Conservation (phyloP, 2,888 invertebrate genomes). For the Phlogophora meticulosa region DNA sequence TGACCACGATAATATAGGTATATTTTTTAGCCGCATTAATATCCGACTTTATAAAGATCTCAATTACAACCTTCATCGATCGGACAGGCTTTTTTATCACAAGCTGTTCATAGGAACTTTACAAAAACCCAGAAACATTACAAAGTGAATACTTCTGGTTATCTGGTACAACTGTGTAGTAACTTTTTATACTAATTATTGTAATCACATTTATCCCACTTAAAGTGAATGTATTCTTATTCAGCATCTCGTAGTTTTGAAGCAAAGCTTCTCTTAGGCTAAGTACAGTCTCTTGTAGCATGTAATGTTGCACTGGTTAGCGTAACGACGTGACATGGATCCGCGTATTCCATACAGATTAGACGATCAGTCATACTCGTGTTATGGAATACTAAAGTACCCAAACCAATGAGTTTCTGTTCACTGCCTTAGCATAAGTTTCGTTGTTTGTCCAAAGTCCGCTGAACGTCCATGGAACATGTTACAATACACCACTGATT, state of each 20-base stretch:
- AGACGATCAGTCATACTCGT: constrained; percentile 10
- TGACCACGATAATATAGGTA: neutral
- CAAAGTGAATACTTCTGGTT: constrained; percentile 37
- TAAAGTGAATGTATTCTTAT: constrained; percentile 50
- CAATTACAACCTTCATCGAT: constrained; percentile 7
- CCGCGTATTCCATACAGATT: constrained; percentile 11
- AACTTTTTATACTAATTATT: constrained; percentile 46
- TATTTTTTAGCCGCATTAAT: neutral
- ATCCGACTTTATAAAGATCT: neutral
- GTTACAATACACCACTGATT: constrained; percentile 18
- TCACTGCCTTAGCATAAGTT: constrained; percentile 45
- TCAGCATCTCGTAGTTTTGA: constrained; percentile 47
- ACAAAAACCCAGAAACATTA: constrained; percentile 25
- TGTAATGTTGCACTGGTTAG: constrained; percentile 34
- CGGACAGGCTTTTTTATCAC: constrained; percentile 39
- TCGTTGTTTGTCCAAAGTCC: constrained; percentile 25
- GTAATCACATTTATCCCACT: constrained; percentile 54
- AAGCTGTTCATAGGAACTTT: constrained; percentile 23
- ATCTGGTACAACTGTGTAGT: constrained; percentile 31
- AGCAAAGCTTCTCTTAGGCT: constrained; percentile 57
- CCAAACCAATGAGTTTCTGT: constrained; percentile 21
- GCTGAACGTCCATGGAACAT: constrained; percentile 13
- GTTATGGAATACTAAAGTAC: constrained; percentile 23
- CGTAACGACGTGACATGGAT: constrained; percentile 26
- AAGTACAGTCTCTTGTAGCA: constrained; percentile 37